These are phyloP conservation scores for Coranthus polyacanthus DNA, from an alignment of 2,797 vertebrate genomes.

Conservation along the genomic window DNA sequence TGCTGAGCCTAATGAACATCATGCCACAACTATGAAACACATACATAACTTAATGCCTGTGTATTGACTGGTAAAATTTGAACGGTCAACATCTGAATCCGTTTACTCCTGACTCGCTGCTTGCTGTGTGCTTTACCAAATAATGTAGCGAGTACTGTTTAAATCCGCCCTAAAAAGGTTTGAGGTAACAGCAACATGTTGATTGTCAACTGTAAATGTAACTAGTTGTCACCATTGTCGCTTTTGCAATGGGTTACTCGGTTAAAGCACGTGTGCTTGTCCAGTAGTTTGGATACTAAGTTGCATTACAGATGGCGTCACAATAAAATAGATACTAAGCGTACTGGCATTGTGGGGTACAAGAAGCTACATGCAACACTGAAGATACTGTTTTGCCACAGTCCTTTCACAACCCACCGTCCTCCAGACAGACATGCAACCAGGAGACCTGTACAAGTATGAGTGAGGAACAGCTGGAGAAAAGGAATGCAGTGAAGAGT, in stretches of 20 bases:
- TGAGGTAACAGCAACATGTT: slow-evolving; percentile 39
- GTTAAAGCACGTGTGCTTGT: slow-evolving; percentile 30
- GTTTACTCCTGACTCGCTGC: slow-evolving; percentile 4
- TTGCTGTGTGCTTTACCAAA: slow-evolving; percentile 45
- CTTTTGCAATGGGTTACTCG: background rate
- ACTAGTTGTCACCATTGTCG: background rate
- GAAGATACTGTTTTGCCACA: slow-evolving; percentile 36
- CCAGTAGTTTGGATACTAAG: slow-evolving; percentile 42
- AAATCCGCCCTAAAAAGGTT: slow-evolving; percentile 13
- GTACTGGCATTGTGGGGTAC: slow-evolving; percentile 4
- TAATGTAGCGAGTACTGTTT: slow-evolving; percentile 4
- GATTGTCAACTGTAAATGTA: slow-evolving; percentile 14
- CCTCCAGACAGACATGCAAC: slow-evolving; percentile 27
- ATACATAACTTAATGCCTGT: slow-evolving; percentile 4
- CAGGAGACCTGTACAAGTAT: slow-evolving; percentile 14
- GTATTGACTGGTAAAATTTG: slow-evolving; percentile 8
- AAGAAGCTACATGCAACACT: slow-evolving; percentile 62
- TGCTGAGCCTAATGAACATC: slow-evolving; percentile 9
- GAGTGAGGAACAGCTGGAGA: slow-evolving; percentile 35
- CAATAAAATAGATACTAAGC: slow-evolving; percentile 20
- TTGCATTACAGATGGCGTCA: slow-evolving; percentile 35
- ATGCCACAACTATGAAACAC: slow-evolving; percentile 9
- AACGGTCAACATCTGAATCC: background rate
- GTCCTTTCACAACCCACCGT: slow-evolving; percentile 26
- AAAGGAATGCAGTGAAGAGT: slow-evolving; percentile 32